A percentile compares a stretch with the other conserved stretches of the same genome.
phyloP scores from a whole-genome alignment of 1,140 invertebrate genomes.

The Leptinotarsa defecta region DNA sequence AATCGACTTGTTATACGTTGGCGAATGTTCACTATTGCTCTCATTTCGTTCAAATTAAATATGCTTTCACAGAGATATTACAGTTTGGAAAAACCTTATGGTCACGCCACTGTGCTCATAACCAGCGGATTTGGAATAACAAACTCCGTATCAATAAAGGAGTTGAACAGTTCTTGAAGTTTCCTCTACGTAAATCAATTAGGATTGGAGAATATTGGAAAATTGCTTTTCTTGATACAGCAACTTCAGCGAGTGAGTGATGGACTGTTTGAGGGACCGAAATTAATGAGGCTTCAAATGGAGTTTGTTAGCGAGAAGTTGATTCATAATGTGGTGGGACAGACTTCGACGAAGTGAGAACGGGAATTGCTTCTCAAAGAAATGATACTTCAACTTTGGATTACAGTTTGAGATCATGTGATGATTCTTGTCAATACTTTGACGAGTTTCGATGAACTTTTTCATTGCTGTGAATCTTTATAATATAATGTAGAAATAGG shows the following conservation, averaged over 20 bases:
- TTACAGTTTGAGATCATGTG: not conserved
- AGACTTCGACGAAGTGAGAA: not conserved
- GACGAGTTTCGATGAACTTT: not conserved
- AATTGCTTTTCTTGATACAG: conserved; percentile 1
- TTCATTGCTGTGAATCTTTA: no score
- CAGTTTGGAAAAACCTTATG: no score
- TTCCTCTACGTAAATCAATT: not conserved
- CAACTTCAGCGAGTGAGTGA: not conserved
- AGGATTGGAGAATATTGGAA: conserved; percentile 8
- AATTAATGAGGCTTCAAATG: conserved; percentile 6
- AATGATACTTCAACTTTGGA: not conserved
- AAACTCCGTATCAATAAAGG: not conserved
- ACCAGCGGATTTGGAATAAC: not conserved
- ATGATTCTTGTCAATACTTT: not conserved
- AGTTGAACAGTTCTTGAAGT: not conserved
- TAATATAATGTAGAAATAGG: no score
- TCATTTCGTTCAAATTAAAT: no score
- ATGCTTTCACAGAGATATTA: no score
- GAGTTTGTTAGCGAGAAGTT: conserved; percentile 2
- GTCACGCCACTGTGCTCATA: not conserved
- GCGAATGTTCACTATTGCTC: no score
- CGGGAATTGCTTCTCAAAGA: not conserved
- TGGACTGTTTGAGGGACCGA: not conserved
- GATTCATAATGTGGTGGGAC: not conserved
- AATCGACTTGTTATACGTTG: no score